Evolutionary conservation across 2,888 invertebrate species (phyloP).

Genomic region (Drosophila pseudotakahashii): DNA sequence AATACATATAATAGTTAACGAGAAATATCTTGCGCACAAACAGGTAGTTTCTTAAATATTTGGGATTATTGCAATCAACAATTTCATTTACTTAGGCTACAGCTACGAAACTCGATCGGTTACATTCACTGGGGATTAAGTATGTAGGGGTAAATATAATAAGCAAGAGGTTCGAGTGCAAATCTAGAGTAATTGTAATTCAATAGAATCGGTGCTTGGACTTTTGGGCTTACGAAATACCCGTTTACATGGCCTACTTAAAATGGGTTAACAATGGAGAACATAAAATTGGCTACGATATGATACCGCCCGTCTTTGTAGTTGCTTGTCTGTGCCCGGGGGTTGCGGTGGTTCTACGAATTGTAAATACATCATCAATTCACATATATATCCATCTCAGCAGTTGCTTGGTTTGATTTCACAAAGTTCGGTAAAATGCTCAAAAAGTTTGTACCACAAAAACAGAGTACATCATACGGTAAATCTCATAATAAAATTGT

Average conservation of each 20-base stretch:
- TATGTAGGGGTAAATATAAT: neutral
- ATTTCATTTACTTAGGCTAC: constrained; percentile 49
- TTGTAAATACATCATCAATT: constrained; percentile 46
- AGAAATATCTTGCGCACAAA: constrained; percentile 48
- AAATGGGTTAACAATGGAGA: constrained; percentile 27
- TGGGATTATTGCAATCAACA: constrained; percentile 40
- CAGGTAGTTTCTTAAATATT: constrained; percentile 40
- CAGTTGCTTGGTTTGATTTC: constrained; percentile 53
- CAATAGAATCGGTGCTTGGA: constrained; percentile 29
- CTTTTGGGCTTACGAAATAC: constrained; percentile 2
- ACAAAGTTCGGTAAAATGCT: constrained; percentile 68
- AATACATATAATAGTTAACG: constrained; percentile 43
- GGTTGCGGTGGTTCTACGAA: constrained; percentile 20
- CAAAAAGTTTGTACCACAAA: constrained; percentile 77
- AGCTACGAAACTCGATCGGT: constrained; percentile 51
- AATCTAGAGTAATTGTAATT: constrained; percentile 31
- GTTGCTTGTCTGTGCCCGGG: neutral
- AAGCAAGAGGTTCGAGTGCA: constrained; percentile 12
- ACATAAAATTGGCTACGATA: constrained; percentile 59
- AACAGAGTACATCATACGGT: constrained; percentile 67
- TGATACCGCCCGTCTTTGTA: constrained; percentile 19
- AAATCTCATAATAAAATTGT: constrained; percentile 69
- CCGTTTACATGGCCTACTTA: constrained; percentile 16
- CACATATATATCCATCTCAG: constrained; percentile 45
- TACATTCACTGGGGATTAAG: constrained; percentile 27